These are phyloP conservation scores for Eunapius fragilis DNA, from an alignment of 37 sponge, comb jelly and placozoan species.

Conservation along the genomic window DNA sequence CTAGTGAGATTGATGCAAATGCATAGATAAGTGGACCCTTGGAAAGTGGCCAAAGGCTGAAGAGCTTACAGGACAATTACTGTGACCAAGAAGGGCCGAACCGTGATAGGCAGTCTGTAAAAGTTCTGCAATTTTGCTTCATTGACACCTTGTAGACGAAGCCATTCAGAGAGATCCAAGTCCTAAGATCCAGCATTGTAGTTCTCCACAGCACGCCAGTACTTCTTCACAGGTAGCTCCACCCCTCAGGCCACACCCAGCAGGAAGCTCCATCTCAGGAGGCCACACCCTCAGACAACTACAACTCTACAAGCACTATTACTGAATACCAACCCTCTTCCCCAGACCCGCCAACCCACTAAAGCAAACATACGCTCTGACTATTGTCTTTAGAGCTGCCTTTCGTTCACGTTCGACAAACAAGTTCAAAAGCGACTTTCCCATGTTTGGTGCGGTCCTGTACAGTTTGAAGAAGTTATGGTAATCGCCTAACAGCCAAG, in stretches of 20 bases:
- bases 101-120: background rate
- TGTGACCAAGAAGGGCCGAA: too few species aligned
- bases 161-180: background rate
- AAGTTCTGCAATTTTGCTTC: background rate
- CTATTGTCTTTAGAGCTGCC: constrained; percentile 72
- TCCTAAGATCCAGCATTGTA: background rate
- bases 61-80: too few species aligned
- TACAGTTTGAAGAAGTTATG: constrained; percentile 86
- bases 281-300: too few species aligned
- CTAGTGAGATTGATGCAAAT: background rate
- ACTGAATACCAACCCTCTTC: background rate
- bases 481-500: constrained; percentile 91
- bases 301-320: background rate
- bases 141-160: background rate
- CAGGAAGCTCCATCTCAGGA: too few species aligned
- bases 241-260: background rate
- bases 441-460: constrained; percentile 71
- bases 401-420: constrained; percentile 89
- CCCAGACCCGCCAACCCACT: background rate
- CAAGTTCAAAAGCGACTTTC: constrained; percentile 80
- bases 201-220: too few species aligned
- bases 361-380: constrained; percentile 82
- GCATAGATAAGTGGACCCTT: background rate
- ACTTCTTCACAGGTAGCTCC: too few species aligned
- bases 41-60: background rate